Conservation (phyloP, 2,113 vertebrate genomes). For the Trogon surrucura region DNA sequence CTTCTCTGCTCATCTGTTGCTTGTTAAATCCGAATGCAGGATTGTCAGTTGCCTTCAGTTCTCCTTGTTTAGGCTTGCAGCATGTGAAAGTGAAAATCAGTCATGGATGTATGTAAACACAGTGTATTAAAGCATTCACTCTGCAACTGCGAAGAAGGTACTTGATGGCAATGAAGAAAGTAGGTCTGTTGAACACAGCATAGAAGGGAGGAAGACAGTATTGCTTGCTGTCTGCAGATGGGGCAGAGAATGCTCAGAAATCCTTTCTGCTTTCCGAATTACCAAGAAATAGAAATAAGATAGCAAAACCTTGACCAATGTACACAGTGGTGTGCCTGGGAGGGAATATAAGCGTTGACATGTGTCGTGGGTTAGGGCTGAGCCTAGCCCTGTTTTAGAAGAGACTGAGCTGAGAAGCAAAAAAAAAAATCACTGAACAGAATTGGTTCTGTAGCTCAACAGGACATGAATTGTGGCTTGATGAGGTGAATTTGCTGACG, state of each 20-base stretch:
- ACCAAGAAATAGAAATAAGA: neutral
- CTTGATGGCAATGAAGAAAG: neutral
- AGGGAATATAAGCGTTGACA: neutral
- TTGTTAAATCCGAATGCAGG: neutral
- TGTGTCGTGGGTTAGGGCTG: neutral
- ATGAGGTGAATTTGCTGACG: neutral
- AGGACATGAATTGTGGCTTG: neutral
- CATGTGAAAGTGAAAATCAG: neutral
- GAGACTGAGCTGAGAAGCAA: no score
- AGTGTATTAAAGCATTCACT: neutral
- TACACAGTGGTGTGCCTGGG: neutral
- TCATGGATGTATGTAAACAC: neutral
- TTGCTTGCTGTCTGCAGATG: neutral
- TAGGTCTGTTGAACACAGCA: neutral
- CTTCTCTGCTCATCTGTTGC: conserved; percentile 8
- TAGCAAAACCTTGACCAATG: neutral
- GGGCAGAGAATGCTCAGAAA: neutral
- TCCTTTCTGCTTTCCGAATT: neutral
- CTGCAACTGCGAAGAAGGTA: neutral
- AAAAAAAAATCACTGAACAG: no score
- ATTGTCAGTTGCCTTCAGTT: neutral
- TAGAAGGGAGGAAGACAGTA: neutral
- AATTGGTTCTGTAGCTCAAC: no score
- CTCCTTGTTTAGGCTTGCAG: conserved; percentile 25
- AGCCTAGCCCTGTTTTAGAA: no score